A percentile compares a stretch with the other conserved stretches of the same genome.
These are phyloP conservation scores for Bombus cullumanus DNA, from an alignment of 1,140 invertebrate genomes.

Conservation along the genomic window DNA sequence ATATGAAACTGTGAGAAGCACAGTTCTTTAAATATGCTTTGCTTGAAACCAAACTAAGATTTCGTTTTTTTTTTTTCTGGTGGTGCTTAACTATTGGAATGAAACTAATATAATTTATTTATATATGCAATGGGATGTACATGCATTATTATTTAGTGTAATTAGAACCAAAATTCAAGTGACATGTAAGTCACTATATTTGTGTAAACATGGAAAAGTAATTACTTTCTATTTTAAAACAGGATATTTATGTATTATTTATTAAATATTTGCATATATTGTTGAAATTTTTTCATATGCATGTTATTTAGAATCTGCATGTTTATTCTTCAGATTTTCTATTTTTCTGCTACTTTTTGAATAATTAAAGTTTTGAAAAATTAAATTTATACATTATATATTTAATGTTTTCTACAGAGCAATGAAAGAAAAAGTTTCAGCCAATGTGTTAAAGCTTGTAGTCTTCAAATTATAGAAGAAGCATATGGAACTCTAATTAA, in stretches of 20 bases:
- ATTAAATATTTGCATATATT: background rate
- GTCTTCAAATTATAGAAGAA: background rate
- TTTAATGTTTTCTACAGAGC: slow-evolving; percentile 60
- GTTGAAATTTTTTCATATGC: background rate
- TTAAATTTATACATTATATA: slow-evolving; percentile 77
- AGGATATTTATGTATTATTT: background rate
- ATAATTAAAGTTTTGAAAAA: background rate
- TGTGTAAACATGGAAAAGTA: background rate
- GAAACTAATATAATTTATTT: slow-evolving; percentile 13
- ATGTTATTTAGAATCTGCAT: background rate
- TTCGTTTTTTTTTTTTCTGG: background rate
- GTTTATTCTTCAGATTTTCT: background rate
- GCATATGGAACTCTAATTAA: background rate
- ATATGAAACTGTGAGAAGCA: slow-evolving; percentile 1
- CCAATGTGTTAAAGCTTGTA: slow-evolving; percentile 13
- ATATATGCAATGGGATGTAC: background rate
- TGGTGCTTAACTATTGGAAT: background rate
- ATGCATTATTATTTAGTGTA: background rate
- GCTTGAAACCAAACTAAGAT: background rate
- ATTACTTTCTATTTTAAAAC: background rate
- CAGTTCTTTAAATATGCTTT: background rate
- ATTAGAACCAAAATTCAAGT: background rate
- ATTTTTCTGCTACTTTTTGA: background rate
- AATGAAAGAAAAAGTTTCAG: slow-evolving; percentile 28
- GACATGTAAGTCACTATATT: background rate